A percentile compares a stretch with the other conserved stretches of the same genome.
phyloP scores from a whole-genome alignment of 1,140 invertebrate species.

The Ericerus pela region DNA sequence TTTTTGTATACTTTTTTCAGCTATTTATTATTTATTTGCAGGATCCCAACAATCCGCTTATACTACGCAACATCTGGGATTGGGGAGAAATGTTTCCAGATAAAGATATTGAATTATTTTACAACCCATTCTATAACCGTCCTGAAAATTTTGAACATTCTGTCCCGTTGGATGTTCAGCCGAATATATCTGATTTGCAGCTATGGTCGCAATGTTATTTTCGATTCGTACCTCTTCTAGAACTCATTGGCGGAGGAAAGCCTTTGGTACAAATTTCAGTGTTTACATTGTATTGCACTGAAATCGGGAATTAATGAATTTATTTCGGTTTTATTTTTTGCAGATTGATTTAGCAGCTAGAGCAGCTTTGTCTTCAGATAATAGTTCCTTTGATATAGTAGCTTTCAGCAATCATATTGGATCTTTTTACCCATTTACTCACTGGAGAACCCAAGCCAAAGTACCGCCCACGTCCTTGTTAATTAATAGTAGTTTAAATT shows the following conservation, averaged over 20 bases:
- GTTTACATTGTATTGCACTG: neutral
- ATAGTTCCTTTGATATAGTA: neutral
- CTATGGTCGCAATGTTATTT: conserved; percentile 84
- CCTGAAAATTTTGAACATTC: conserved; percentile 27
- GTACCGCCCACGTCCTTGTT: conserved; percentile 18
- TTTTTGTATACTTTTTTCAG: no score
- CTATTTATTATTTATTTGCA: conserved; percentile 23
- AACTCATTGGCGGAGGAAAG: conserved; percentile 39
- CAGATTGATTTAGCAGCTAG: conserved; percentile 20
- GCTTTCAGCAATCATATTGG: conserved; percentile 16
- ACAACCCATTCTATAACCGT: conserved; percentile 50
- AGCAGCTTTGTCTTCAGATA: conserved; percentile 2
- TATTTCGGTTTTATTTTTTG: conserved; percentile 1
- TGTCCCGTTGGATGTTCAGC: conserved; percentile 28
- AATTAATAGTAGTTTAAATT: conserved; percentile 22
- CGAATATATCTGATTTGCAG: conserved; percentile 42
- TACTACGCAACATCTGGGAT: conserved; percentile 63
- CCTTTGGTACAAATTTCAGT: conserved; percentile 21
- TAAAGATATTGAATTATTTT: conserved; percentile 57
- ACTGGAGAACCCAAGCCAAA: conserved; percentile 17
- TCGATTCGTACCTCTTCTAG: conserved; percentile 66
- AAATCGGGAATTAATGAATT: neutral
- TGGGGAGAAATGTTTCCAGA: conserved; percentile 68
- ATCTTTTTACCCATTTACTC: conserved; percentile 26
- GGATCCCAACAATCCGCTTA: conserved; percentile 38